A percentile compares a stretch with the other conserved stretches of the same genome.
phyloP scores from a whole-genome alignment of 2,797 vertebrate genomes.

The Steatocranus sp. region DNA sequence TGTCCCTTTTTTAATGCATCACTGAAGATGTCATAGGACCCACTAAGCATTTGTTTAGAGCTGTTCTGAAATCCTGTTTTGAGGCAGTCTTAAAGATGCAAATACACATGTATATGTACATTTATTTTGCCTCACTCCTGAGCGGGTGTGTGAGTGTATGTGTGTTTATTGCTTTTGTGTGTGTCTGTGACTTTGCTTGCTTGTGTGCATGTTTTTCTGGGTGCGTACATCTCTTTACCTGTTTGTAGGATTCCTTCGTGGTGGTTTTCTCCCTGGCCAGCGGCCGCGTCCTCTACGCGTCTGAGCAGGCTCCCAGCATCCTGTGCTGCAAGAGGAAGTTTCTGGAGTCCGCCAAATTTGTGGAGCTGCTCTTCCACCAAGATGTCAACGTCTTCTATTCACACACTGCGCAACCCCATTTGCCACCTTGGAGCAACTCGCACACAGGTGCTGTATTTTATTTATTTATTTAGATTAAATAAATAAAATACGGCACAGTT shows the following conservation, averaged over 20 bases:
- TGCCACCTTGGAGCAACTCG: constrained; percentile 83
- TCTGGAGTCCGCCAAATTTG: constrained; percentile 82
- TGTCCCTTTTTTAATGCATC: background rate
- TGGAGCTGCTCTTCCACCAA: constrained; percentile 86
- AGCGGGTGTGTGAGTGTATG: constrained; percentile 37
- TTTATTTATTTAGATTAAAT: background rate
- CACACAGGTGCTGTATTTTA: constrained; percentile 70
- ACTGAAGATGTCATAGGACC: background rate
- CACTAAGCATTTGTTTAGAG: background rate
- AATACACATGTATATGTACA: background rate
- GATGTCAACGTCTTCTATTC: constrained; percentile 87
- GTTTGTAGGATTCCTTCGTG: constrained; percentile 82
- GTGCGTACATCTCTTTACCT: constrained; percentile 7
- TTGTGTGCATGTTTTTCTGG: constrained; percentile 37
- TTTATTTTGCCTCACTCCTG: constrained; percentile 20
- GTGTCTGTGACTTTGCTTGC: constrained; percentile 39
- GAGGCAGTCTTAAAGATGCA: background rate
- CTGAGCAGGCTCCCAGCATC: constrained; percentile 83
- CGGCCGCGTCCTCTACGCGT: constrained; percentile 80
- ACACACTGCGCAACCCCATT: constrained; percentile 79
- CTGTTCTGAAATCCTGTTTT: background rate
- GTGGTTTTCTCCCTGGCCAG: constrained; percentile 86
- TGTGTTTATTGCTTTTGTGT: constrained; percentile 43
- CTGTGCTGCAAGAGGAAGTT: constrained; percentile 83
- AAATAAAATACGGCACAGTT: background rate